Percentiles rank a stretch among this genome's conserved stretches.
phyloP scores from a whole-genome alignment of 2,888 invertebrate species.

The Melanostoma mellinum region DNA sequence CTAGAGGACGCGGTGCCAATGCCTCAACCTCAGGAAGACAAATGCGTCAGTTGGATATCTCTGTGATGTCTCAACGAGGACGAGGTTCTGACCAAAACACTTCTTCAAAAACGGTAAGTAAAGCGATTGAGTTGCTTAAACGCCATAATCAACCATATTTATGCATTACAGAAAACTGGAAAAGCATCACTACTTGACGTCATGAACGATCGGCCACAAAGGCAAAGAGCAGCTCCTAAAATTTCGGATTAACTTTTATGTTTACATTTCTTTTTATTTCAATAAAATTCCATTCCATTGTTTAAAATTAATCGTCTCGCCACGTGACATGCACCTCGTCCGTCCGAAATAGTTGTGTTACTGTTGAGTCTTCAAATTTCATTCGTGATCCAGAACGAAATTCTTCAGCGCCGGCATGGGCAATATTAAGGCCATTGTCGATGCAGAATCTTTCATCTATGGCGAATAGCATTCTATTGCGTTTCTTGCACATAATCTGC shows the following conservation, averaged over 20 bases:
- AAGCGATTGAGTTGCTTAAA: conserved; percentile 35
- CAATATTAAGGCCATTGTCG: conserved; percentile 99
- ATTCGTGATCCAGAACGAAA: conserved; percentile 88
- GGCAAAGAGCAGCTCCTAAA: conserved; percentile 25
- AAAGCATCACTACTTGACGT: conserved; percentile 48
- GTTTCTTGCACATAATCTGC: conserved; percentile 95
- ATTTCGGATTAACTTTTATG: conserved; percentile 52
- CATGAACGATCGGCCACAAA: conserved; percentile 14
- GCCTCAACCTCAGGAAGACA: conserved; percentile 18
- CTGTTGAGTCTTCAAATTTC: conserved; percentile 90
- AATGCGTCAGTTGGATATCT: conserved; percentile 20
- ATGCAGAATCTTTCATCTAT: conserved; percentile 99
- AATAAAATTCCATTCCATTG: conserved; percentile 25
- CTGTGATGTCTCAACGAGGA: no score
- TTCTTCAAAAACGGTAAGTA: not conserved
- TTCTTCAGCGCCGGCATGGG: conserved; percentile 96
- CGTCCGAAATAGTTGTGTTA: conserved; percentile 96
- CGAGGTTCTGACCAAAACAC: no score
- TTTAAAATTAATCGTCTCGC: conserved; percentile 93
- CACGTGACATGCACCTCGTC: conserved; percentile 94
- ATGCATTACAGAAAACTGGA: no score
- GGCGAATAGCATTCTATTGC: conserved; percentile 94
- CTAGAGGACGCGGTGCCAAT: no score
- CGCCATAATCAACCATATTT: conserved; percentile 10
- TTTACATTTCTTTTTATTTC: no score